phyloP scores from a whole-genome alignment of 2,797 vertebrate genomes.

The Limnodromus scolopaceus region DNA sequence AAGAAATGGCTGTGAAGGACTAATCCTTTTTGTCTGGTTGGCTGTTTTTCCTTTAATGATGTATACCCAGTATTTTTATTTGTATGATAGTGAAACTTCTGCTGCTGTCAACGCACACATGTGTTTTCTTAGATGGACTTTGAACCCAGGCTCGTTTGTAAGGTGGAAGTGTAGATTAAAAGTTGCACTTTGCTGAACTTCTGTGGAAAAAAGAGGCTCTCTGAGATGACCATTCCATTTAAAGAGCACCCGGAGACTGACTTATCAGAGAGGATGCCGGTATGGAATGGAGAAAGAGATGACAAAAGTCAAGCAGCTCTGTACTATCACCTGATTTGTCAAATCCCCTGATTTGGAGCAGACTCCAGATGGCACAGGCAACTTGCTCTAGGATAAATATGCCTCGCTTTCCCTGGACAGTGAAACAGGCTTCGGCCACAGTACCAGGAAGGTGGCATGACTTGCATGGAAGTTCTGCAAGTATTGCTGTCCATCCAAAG shows the following conservation, averaged over 20 bases:
- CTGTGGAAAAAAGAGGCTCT: background rate
- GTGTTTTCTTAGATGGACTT: background rate
- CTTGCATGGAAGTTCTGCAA: background rate
- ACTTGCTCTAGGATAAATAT: background rate
- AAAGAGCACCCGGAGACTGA: background rate
- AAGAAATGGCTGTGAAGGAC: background rate
- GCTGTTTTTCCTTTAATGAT: background rate
- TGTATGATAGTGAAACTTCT: background rate
- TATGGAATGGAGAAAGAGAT: background rate
- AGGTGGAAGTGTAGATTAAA: background rate
- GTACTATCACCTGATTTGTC: background rate
- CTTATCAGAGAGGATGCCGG: background rate
- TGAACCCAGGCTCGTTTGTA: background rate
- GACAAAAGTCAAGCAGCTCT: background rate
- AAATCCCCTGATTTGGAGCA: background rate
- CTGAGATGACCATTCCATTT: background rate
- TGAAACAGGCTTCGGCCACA: background rate
- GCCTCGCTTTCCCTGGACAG: background rate
- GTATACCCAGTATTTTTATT: background rate
- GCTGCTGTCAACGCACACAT: background rate
- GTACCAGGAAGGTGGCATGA: background rate
- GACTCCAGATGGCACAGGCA: background rate
- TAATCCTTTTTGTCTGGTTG: background rate
- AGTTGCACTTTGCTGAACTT: background rate
- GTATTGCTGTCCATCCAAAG: background rate